Conservation (phyloP, 1,140 invertebrate genomes). For the Diorhabda sublineata region DNA sequence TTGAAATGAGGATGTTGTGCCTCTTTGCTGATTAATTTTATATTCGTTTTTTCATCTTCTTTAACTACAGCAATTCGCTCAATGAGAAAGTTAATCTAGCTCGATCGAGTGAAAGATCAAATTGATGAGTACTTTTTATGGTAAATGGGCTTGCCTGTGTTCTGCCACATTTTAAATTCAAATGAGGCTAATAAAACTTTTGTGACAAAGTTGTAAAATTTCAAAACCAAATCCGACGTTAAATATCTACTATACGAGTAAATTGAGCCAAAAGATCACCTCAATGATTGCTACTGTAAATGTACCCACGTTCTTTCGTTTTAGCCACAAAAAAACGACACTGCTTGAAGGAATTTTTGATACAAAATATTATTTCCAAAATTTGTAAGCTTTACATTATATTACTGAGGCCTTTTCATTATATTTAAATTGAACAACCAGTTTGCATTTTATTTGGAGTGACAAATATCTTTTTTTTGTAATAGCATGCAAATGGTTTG, state of each 20-base stretch:
- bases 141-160: constrained; percentile 21
- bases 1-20: constrained; percentile 8
- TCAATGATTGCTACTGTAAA: no score
- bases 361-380: no score
- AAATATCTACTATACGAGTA: constrained; percentile 21
- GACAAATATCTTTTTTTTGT: no score
- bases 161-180: constrained; percentile 31
- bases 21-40: constrained; percentile 14
- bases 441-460: no score
- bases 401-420: no score
- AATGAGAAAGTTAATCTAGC: constrained; percentile 11
- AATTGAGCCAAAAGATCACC: no score
- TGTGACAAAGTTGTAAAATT: constrained; percentile 20
- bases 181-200: constrained; percentile 29
- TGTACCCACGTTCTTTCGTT: no score
- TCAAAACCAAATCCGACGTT: constrained; percentile 22
- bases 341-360: no score
- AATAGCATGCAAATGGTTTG: no score
- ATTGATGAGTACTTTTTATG: constrained; percentile 22
- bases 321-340: no score
- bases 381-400: no score
- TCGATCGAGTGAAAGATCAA: constrained; percentile 9
- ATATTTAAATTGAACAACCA: no score
- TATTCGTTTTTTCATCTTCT: constrained; percentile 13
- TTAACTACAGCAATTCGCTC: constrained; percentile 10